Evolutionary conservation across 30 jellyfish, hydroid and myxozoan species (phyloP), one percentile per base, ranked within the genome.

Genomic region (Chrysaora quinquecirrha): DNA sequence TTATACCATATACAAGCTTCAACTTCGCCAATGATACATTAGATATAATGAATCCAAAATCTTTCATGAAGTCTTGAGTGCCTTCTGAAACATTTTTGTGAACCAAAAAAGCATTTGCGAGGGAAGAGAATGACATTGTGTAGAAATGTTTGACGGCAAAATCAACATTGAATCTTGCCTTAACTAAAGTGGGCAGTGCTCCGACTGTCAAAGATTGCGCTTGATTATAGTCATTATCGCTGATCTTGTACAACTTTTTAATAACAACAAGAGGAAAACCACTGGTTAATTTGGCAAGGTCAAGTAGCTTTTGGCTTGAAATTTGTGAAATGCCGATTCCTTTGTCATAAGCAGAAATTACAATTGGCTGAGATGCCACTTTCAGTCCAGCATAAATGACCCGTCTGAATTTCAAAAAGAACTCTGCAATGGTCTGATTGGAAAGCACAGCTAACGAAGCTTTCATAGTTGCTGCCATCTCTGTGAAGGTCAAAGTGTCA

Each of bases 51-150:
- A 16, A 64, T 22, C 68, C 52, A 32, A 80, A 46, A 34, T 80
- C 90, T 80, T 30, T 46, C 3, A 64, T 22, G 43, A 79, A 63
- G 21, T 64, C 82, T 1, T 10, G 16, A 0, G 69, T 63, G 49
- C 67, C 78, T 25, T 79, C 83, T 27, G 90, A 46, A 0, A 33
- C 34, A 30, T 79, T 79, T 27, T 68, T 64, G 33, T 79, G 76
- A 0, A 64, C 30, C n/a, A 79, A 50, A 33, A 79, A 35, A 0
- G 90, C 66, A 19, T 48, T 49, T 0, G 75, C 73, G 0, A 79
- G n/a, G 4, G 90, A 79, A 46, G 48, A 58, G 6, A 63, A 46
- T 3, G 90, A 79, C 82, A 79, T 35, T 46, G 75, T 43, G 28
- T 64, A 61, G 65, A 64, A 64, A n/a, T 64, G 75, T 32, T 79